Evolutionary conservation across 2,888 invertebrate genomes (phyloP), one percentile per base, ranked within the genome.

Genomic region (Rhynchonema sp.): DNA sequence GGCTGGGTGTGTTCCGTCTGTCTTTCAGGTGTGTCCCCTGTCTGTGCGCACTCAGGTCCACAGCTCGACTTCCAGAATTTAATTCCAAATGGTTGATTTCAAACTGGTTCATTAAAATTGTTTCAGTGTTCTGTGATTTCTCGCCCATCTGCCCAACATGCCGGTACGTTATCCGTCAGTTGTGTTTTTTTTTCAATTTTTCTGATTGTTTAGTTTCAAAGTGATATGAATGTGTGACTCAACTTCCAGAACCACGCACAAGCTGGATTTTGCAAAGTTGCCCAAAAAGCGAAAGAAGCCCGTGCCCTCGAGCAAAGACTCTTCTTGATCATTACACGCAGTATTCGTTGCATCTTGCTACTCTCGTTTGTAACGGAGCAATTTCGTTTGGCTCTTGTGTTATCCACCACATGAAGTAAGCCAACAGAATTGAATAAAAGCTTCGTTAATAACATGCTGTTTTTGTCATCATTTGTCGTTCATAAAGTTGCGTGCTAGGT

Each of bases 1-100:
- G 96, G 94, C 63, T 94, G 86, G 74, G 94, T 96, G 26, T 98
- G 96, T 77, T 96, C 94, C 9, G 88, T 94, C 59, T 96, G 96
- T 74, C 79, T 98, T 53, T 92, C 92, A 65, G 87, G 87, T 87
- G 74, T 80, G 83, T 61, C 25, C 25, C n/a, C 30, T 27, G 25
- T 2, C 53, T 29, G 28, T 46, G 30, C 20, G 55, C n/a, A 55
- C 60, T 61, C 57, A 64, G n/a, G n/a, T n/a, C n/a, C n/a, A n/a
- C n/a, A n/a, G n/a, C n/a, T n/a, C n/a, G n/a, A n/a, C n/a, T n/a
- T n/a, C n/a, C n/a, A n/a, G n/a, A n/a, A n/a, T n/a, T n/a, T n/a
- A n/a, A n/a, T n/a, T n/a, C n/a, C n/a, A n/a, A n/a, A n/a, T n/a
- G n/a, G n/a, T n/a, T n/a, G n/a, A n/a, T n/a, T n/a, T n/a, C n/a